Evolutionary conservation across 2,797 vertebrate genomes (phyloP).

Genomic region (Characodon lateralis): DNA sequence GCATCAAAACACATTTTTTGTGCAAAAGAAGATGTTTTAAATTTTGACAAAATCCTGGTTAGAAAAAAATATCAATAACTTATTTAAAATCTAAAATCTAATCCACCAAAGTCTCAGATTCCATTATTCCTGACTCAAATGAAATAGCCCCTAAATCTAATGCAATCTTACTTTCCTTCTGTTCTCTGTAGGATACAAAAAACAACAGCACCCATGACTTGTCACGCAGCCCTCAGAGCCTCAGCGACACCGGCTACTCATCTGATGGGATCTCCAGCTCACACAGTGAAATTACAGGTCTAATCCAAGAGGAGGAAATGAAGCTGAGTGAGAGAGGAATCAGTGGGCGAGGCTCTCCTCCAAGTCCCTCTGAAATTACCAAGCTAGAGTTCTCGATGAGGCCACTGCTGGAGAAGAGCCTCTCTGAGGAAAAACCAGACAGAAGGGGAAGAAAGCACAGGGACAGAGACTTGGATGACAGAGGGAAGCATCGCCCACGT

Average conservation of each 20-base stretch:
- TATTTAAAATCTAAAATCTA: background rate
- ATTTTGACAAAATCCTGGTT: background rate
- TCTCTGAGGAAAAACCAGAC: constrained; percentile 78
- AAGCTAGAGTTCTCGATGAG: constrained; percentile 92
- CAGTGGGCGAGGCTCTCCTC: constrained; percentile 84
- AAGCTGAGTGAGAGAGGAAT: constrained; percentile 91
- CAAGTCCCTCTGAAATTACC: constrained; percentile 92
- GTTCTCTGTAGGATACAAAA: constrained; percentile 86
- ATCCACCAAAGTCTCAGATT: background rate
- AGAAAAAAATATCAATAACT: background rate
- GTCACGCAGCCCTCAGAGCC: constrained; percentile 96
- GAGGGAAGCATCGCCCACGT: constrained; percentile 88
- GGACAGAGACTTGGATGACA: constrained; percentile 82
- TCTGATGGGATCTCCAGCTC: constrained; percentile 98
- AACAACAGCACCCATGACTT: constrained; percentile 91
- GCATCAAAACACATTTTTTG: background rate
- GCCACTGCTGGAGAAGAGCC: constrained; percentile 87
- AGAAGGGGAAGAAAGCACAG: constrained; percentile 79
- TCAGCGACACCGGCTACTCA: constrained; percentile 98
- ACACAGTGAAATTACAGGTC: constrained; percentile 96
- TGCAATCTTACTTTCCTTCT: constrained; percentile 33
- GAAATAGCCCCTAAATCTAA: background rate
- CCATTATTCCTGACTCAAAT: constrained; percentile 10
- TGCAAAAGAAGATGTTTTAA: background rate
- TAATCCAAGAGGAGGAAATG: constrained; percentile 95